Evolutionary conservation across 2,113 vertebrate species (phyloP).

Genomic region (Lophochroa leadbeateri): DNA sequence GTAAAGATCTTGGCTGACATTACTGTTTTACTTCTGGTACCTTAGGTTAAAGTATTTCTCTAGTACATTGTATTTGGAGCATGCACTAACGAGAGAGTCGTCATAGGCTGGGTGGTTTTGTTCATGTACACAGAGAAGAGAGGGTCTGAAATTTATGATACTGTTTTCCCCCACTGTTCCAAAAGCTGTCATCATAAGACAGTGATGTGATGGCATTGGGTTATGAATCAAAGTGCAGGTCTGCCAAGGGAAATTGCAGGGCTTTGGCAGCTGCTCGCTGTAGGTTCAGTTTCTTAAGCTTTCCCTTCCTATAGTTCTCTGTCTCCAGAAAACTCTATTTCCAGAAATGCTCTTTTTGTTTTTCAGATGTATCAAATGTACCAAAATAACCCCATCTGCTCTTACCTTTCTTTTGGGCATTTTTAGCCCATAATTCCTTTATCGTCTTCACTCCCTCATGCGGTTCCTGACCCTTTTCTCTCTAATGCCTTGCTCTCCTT

Average conservation of each 20-base stretch:
- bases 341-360: neutral
- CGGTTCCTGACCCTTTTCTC: neutral
- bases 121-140: rapidly evolving
- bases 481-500: neutral
- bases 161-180: neutral
- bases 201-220: neutral
- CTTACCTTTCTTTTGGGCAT: constrained; percentile 9
- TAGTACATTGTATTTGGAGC: neutral
- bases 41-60: neutral
- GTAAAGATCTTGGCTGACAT: neutral
- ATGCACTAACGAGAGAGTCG: rapidly evolving
- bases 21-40: neutral
- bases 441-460: neutral
- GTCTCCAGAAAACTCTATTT: neutral
- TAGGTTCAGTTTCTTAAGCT: neutral
- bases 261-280: neutral
- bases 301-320: neutral
- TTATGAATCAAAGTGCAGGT: neutral
- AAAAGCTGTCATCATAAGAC: neutral
- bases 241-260: neutral
- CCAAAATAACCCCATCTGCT: neutral
- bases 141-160: neutral
- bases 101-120: neutral
- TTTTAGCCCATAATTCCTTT: constrained; percentile 41
- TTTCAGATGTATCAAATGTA: neutral